phyloP scores from a whole-genome alignment of 2,797 vertebrate species.

The Spinus olivaceus region DNA sequence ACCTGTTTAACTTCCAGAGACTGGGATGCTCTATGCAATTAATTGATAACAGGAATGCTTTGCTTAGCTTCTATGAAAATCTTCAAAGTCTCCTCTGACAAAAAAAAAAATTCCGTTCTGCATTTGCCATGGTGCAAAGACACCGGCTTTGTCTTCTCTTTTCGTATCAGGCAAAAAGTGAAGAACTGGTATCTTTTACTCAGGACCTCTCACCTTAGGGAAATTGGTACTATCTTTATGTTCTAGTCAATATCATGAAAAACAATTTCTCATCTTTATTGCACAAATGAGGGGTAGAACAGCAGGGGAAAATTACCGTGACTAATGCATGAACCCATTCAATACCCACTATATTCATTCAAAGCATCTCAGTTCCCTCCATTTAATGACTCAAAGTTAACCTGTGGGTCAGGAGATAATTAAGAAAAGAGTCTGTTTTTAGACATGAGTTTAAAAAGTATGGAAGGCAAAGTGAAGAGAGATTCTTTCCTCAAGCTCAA shows the following conservation, averaged over 20 bases:
- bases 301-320: background rate
- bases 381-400: background rate
- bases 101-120: background rate
- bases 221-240: background rate
- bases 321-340: background rate
- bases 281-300: background rate
- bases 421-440: background rate
- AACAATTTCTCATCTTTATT: background rate
- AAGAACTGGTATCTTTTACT: background rate
- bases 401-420: background rate
- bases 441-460: background rate
- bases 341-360: background rate
- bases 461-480: background rate
- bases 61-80: background rate
- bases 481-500: background rate
- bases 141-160: background rate
- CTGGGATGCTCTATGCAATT: background rate
- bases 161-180: background rate
- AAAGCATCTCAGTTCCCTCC: background rate
- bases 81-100: background rate
- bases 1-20: constrained; percentile 9
- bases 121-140: background rate
- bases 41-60: background rate
- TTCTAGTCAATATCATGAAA: background rate
- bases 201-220: background rate